Conservation (phyloP, 1,140 invertebrate species). For the Diachasma alloeum region DNA sequence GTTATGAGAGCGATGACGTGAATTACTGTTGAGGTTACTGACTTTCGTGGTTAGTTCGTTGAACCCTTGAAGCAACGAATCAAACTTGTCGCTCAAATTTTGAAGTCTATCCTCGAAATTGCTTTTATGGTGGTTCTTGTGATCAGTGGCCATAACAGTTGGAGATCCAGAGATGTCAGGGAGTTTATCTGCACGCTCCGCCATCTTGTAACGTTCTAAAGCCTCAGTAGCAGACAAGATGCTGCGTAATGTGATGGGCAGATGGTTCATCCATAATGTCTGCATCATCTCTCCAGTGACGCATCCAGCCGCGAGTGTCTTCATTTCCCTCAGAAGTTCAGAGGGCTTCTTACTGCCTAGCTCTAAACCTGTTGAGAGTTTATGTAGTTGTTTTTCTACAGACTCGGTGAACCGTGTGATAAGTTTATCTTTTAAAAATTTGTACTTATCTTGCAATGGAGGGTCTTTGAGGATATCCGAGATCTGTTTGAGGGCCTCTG, state of each 20-base stretch:
- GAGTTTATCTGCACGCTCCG: conserved; percentile 6
- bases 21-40: neutral
- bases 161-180: neutral
- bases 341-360: conserved; percentile 42
- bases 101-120: neutral
- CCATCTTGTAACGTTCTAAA: conserved; percentile 2
- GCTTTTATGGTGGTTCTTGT: too few relatives aligned
- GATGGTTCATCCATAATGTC: conserved; percentile 34
- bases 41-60: conserved; percentile 28
- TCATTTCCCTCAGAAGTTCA: conserved; percentile 36
- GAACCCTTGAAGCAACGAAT: conserved; percentile 35
- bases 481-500: neutral
- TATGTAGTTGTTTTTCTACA: conserved; percentile 38
- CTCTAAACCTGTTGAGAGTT: conserved; percentile 41
- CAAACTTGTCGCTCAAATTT: neutral
- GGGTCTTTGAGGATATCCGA: conserved; percentile 19
- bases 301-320: too few relatives aligned
- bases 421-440: conserved; percentile 28
- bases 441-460: conserved; percentile 28
- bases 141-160: neutral
- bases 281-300: conserved; percentile 30
- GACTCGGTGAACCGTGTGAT: conserved; percentile 38
- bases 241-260: conserved; percentile 29
- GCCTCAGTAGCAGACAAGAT: conserved; percentile 2
- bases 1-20: neutral